These are phyloP conservation scores for Andrena praecox DNA, from an alignment of 2,888 invertebrate species.

Conservation along the genomic window DNA sequence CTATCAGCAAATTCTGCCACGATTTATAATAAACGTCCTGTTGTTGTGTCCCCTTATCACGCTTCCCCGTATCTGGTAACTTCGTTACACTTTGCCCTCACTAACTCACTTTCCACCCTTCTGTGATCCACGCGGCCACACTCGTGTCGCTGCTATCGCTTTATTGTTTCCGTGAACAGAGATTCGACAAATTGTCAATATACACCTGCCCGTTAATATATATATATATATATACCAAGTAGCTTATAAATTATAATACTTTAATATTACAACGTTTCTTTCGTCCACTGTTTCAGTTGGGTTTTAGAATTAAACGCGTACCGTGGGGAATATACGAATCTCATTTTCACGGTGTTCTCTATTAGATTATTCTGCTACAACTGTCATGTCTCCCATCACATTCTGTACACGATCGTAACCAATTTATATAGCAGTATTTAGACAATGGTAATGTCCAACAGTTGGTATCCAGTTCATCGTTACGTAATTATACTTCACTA, in stretches of 20 bases:
- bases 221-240: no score
- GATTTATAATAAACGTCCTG: constrained; percentile 71
- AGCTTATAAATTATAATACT: no score
- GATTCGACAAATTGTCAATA: constrained; percentile 35
- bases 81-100: constrained; percentile 56
- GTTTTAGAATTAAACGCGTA: not conserved
- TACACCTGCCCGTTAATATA: not conserved
- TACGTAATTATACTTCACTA: constrained; percentile 74
- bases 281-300: not conserved
- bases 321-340: constrained; percentile 25
- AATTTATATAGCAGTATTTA: constrained; percentile 79
- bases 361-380: constrained; percentile 56
- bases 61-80: constrained; percentile 66
- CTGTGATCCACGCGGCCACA: constrained; percentile 51
- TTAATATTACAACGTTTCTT: not conserved
- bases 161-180: constrained; percentile 56
- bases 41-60: constrained; percentile 73
- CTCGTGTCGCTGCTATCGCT: constrained; percentile 39
- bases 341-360: constrained; percentile 57
- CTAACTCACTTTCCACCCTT: constrained; percentile 19
- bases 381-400: constrained; percentile 55
- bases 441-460: constrained; percentile 85
- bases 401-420: constrained; percentile 63
- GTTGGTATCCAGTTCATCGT: constrained; percentile 81
- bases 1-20: constrained; percentile 68